Evolutionary conservation across 2,888 invertebrate species (phyloP), one percentile per base, ranked within the genome.

Genomic region (Apodemia hepburni): DNA sequence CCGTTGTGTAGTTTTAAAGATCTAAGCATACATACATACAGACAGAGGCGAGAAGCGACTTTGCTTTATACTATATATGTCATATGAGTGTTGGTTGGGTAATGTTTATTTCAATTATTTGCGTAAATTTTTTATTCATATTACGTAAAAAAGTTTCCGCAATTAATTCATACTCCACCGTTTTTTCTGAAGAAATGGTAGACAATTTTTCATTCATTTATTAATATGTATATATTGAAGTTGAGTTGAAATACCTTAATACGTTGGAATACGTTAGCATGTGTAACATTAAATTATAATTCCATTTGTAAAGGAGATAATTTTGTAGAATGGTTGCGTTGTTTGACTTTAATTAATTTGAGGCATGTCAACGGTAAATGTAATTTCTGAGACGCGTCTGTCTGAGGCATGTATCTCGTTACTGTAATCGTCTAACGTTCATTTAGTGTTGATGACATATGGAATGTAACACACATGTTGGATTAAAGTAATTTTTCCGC

Each of bases 301-400:
- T 86, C 81, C 80, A 77, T 86, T 84, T 80, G 79, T 80, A 18
- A 17, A 17, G 38, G 29, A 47, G 59, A 63, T 45, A 59, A 63
- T 60, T 63, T 60, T 57, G 63, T 59, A 54, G 42, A 51, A 58
- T 62, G 58, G 59, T 58, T 54, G 61, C 62, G 62, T 63, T 60
- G 61, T 60, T 59, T 63, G 63, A 63, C 63, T 57, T 88, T 87
- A 88, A 90, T 90, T 90, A 90, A 87, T 87, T 85, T 81, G 79
- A 82, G 80, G 82, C 85, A 85, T 89, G 89, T 88, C 88, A 85
- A 87, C 86, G 83, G 81, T 74, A 78, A 76, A 78, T 83, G 87
- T 85, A 85, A 87, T 88, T 84, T 81, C 82, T 78, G 76, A 79
- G 73, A 74, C 78, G 80, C 79, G 81, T 73, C 80, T 81, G 82